These are phyloP conservation scores for Aurelia sp. DNA, from an alignment of 30 jellyfish, hydroid and myxozoan species.

Conservation along the genomic window DNA sequence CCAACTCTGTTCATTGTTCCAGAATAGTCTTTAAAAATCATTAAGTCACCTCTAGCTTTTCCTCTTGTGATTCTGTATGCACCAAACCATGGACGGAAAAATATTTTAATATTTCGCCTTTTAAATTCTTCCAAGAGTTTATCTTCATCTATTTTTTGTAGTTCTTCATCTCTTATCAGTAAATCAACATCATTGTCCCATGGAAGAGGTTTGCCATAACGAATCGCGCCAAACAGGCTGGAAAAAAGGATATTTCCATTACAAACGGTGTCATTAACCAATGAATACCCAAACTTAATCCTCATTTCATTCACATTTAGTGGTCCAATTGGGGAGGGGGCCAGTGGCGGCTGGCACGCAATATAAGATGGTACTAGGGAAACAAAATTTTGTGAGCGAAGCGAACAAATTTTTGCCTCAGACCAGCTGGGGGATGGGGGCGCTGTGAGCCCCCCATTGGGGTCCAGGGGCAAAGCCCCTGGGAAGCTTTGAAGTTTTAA, in stretches of 20 bases:
- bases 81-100: constrained; percentile 79
- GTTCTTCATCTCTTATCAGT: constrained; percentile 67
- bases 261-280: background rate
- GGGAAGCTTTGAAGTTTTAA: too few species aligned
- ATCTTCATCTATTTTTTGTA: constrained; percentile 43
- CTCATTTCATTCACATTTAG: too few species aligned
- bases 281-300: too few species aligned
- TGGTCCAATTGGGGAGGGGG: too few species aligned
- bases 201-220: constrained; percentile 84
- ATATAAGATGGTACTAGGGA: too few species aligned
- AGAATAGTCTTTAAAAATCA: constrained; percentile 66
- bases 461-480: too few species aligned
- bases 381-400: too few species aligned
- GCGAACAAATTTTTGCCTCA: too few species aligned
- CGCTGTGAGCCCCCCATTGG: too few species aligned
- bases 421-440: too few species aligned
- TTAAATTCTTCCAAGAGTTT: constrained; percentile 33
- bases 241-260: background rate
- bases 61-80: constrained; percentile 77
- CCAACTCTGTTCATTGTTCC: constrained; percentile 86
- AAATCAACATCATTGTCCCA: constrained; percentile 96
- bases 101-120: constrained; percentile 53
- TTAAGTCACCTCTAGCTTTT: constrained; percentile 82
- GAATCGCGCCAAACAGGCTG: constrained; percentile 96
- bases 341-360: too few species aligned